These are phyloP conservation scores for Numenius phaeopus DNA, from an alignment of 2,797 vertebrate species.

Conservation along the genomic window DNA sequence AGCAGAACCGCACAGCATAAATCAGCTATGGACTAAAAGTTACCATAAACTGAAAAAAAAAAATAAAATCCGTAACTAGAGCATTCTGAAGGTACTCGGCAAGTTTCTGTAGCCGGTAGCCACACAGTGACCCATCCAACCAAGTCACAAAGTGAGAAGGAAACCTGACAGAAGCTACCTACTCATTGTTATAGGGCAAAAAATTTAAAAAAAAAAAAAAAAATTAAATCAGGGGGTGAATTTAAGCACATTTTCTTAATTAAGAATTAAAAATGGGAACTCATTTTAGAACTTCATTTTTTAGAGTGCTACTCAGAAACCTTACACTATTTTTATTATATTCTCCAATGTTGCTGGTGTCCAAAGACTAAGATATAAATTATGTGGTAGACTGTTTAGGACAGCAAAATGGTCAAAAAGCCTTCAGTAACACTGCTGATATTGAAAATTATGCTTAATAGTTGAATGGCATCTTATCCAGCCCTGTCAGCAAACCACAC, in stretches of 20 bases:
- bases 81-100: background rate
- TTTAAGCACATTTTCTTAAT: conserved; percentile 9
- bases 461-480: background rate
- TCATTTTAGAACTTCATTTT: background rate
- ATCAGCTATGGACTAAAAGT: background rate
- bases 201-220: background rate
- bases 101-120: background rate
- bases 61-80: background rate
- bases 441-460: background rate
- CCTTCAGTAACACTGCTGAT: background rate
- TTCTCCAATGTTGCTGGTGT: background rate
- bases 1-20: background rate
- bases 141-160: background rate
- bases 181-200: background rate
- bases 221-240: background rate
- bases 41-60: background rate
- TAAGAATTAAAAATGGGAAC: background rate
- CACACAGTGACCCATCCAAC: background rate
- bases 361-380: background rate
- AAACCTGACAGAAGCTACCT: background rate
- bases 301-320: background rate
- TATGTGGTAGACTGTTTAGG: background rate
- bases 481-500: background rate
- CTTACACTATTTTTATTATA: background rate
- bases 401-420: background rate